These are phyloP conservation scores for Corticium candelabrum DNA, from an alignment of 37 sponge, comb jelly and placozoan species.

Conservation along the genomic window DNA sequence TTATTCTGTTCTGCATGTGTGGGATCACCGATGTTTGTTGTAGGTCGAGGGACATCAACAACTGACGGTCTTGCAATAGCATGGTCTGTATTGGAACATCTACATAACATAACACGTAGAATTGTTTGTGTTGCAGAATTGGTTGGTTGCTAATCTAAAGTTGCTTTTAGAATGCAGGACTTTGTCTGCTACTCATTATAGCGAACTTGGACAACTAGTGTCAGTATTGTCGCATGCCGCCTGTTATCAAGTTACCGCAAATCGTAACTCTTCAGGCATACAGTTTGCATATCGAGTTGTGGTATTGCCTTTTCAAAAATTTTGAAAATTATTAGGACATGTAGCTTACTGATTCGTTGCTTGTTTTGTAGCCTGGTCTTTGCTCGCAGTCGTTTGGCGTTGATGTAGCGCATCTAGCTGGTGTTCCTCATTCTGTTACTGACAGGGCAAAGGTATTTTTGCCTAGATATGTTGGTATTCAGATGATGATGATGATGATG, in stretches of 20 bases:
- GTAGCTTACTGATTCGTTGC: neutral
- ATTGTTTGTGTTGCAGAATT: neutral
- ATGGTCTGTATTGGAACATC: slow-evolving; percentile 49
- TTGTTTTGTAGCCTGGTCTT: slow-evolving; percentile 38
- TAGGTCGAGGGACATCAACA: slow-evolving; percentile 72
- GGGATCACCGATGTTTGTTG: too few species aligned
- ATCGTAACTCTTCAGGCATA: neutral
- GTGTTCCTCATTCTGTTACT: slow-evolving; percentile 42
- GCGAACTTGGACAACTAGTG: neutral
- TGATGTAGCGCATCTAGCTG: slow-evolving; percentile 62
- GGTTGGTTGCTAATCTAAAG: too few species aligned
- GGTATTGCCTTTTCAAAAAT: neutral
- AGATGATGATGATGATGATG: too few species aligned
- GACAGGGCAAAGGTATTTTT: slow-evolving; percentile 57
- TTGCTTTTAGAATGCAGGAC: neutral
- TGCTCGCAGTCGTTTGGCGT: slow-evolving; percentile 46
- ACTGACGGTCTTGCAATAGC: slow-evolving; percentile 65
- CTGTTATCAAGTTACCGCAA: neutral
- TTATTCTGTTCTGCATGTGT: too few species aligned
- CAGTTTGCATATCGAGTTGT: neutral
- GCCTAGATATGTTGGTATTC: too few species aligned
- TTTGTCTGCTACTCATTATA: slow-evolving; percentile 13
- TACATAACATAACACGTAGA: slow-evolving; percentile 42
- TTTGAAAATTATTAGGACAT: neutral
- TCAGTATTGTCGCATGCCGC: neutral